Evolutionary conservation across 2,888 invertebrate species (phyloP).

Genomic region (Unio pictorum): DNA sequence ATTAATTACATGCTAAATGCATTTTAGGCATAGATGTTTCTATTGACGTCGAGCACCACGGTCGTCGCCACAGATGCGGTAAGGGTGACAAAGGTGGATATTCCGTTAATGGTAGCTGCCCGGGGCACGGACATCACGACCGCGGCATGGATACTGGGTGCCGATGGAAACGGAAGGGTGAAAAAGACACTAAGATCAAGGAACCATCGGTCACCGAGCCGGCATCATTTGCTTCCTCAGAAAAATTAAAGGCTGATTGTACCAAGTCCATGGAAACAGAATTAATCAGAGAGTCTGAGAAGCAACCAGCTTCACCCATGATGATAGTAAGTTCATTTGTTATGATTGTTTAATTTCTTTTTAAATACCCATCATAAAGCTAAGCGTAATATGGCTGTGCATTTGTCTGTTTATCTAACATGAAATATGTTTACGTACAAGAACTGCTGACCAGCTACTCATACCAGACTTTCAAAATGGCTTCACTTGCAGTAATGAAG

Average conservation of each 20-base stretch:
- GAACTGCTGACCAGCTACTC: too few species aligned
- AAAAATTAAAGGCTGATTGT: slow-evolving; percentile 13
- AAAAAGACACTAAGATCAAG: background rate
- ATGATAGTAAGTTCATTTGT: slow-evolving; percentile 8
- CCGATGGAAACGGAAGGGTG: slow-evolving; percentile 11
- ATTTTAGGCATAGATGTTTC: slow-evolving; percentile 71
- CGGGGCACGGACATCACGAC: slow-evolving; percentile 5
- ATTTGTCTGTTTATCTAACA: too few species aligned
- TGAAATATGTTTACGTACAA: too few species aligned
- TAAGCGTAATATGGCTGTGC: too few species aligned
- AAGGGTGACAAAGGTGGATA: slow-evolving; percentile 16
- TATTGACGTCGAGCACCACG: slow-evolving; percentile 63
- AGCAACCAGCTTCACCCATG: slow-evolving; percentile 9
- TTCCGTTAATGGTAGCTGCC: slow-evolving; percentile 3
- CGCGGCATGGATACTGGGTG: background rate
- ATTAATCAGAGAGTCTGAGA: slow-evolving; percentile 11
- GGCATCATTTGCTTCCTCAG: slow-evolving; percentile 1
- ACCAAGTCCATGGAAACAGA: slow-evolving; percentile 1
- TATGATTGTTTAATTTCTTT: background rate
- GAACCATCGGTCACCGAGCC: background rate
- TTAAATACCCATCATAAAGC: too few species aligned
- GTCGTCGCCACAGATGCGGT: slow-evolving; percentile 17
- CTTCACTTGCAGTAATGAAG: too few species aligned
- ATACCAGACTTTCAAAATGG: too few species aligned
- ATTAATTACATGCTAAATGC: too few species aligned